Percentiles rank a stretch among this genome's conserved stretches.
These are phyloP conservation scores for Dasypogon diadema DNA, from an alignment of 2,888 invertebrate genomes.

Conservation along the genomic window DNA sequence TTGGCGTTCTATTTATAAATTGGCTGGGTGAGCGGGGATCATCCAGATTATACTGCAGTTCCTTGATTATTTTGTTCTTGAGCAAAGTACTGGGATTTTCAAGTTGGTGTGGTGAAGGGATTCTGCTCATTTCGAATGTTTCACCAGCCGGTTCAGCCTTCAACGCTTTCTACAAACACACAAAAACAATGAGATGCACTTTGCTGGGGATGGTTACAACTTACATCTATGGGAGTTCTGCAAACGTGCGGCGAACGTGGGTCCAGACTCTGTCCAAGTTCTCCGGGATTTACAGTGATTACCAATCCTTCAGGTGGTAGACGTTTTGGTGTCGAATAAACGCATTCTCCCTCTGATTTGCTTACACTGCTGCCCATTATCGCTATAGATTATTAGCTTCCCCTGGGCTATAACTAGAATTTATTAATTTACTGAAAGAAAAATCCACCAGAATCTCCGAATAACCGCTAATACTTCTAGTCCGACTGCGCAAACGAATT, in stretches of 20 bases:
- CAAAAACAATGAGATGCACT: neutral
- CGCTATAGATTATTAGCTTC: neutral
- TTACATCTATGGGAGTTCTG: slow-evolving; percentile 54
- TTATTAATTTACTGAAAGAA: neutral
- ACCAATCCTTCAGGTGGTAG: neutral
- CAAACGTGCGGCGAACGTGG: slow-evolving; percentile 55
- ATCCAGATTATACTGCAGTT: slow-evolving; percentile 29
- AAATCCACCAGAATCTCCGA: neutral
- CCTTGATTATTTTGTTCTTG: slow-evolving; percentile 22
- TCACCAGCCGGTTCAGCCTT: too few species aligned
- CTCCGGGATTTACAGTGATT: slow-evolving; percentile 10
- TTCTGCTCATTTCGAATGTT: neutral
- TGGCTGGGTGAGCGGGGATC: slow-evolving; percentile 56
- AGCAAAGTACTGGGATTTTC: slow-evolving; percentile 14
- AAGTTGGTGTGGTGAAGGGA: neutral
- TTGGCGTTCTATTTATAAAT: slow-evolving; percentile 54
- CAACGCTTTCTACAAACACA: too few species aligned
- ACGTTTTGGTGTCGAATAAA: slow-evolving; percentile 7
- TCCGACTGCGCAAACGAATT: neutral
- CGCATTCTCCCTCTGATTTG: slow-evolving; percentile 12
- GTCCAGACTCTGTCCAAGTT: neutral
- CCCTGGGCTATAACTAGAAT: neutral
- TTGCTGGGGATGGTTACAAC: neutral
- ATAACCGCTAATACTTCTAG: too few species aligned
- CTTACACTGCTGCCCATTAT: slow-evolving; percentile 17